Evolutionary conservation across 2,797 vertebrate species (phyloP), one percentile per base, ranked within the genome.

Genomic region (Zenarchopterus dispar): DNA sequence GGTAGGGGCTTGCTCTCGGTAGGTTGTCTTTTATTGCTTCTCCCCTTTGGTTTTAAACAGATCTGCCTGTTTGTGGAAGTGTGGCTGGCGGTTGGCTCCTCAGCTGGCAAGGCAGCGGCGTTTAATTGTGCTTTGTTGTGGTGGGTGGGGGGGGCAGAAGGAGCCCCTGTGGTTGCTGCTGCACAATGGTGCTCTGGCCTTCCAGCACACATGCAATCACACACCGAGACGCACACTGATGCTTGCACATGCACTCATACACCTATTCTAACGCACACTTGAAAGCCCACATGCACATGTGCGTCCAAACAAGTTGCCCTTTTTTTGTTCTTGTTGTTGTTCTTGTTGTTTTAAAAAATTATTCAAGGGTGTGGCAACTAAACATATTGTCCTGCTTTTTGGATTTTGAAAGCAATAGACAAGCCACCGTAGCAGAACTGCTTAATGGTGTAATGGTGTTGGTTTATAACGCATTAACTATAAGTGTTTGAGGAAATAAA

Each of bases 41-140:
- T 91, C 89, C 83, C 80, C 89, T 91, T 89, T 87, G 81, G 88
- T 89, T 93, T 92, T 92, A 90, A 93, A 93, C 92, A 89, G 90
- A 93, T 91, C 91, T 93, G 92, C 91, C 91, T 94, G 93, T 94
- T 94, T 94, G 93, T 94, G 92, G 93, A 94, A 93, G 93, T 93
- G 93, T 88, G 92, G 93, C 93, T 82, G 88, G 93, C 81, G 93
- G 93, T 93, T 47, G 89, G 82, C 89, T 91, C 90, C 89, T 90
- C 89, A 90, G 91, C 91, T 91, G 90, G 92, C 86, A 85, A 92
- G 90, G 90, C 93, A 91, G 91, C 81, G 78, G 87, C 84, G 84
- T 92, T 94, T 93, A 93, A 94, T 93, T 93, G 90, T 67, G 56
- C 92, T 94, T 94, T 94, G 92, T 94, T 94, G 93, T 94, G 93